Evolutionary conservation across 2,797 vertebrate genomes (phyloP).

Genomic region (Cyprinodon diabolis): DNA sequence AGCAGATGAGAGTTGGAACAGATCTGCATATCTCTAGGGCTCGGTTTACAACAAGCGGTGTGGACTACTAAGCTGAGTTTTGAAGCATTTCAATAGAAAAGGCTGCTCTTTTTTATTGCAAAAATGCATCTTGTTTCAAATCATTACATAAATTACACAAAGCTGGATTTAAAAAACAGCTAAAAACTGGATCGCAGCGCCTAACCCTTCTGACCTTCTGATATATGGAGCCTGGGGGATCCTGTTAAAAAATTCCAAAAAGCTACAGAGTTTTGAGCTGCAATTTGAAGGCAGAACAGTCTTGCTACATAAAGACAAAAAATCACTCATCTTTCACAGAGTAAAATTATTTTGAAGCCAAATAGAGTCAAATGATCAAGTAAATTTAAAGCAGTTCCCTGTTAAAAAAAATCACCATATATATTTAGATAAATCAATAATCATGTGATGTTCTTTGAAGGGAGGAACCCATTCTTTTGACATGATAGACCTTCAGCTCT

Average conservation of each 20-base stretch:
- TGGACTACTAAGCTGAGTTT: background rate
- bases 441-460: background rate
- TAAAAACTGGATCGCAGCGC: conserved; percentile 8
- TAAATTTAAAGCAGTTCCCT: conserved; percentile 6
- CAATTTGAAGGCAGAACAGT: conserved; percentile 41
- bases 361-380: conserved; percentile 26
- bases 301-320: conserved; percentile 44
- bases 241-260: conserved; percentile 49
- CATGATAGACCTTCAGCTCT: background rate
- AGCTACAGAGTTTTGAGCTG: conserved; percentile 34
- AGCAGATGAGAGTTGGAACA: conserved; percentile 7
- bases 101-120: background rate
- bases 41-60: background rate
- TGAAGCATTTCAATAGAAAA: background rate
- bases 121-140: conserved; percentile 4
- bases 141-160: conserved; percentile 11
- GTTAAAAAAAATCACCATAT: background rate
- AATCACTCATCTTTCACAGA: conserved; percentile 16
- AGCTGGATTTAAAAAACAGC: conserved; percentile 1
- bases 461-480: background rate
- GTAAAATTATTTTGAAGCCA: conserved; percentile 29
- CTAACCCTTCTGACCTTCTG: conserved; percentile 38
- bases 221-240: conserved; percentile 52
- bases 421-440: background rate
- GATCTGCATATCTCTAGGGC: conserved; percentile 1